phyloP scores from a whole-genome alignment of 2,888 invertebrate genomes.

The Scrobipalpa atriplicella region DNA sequence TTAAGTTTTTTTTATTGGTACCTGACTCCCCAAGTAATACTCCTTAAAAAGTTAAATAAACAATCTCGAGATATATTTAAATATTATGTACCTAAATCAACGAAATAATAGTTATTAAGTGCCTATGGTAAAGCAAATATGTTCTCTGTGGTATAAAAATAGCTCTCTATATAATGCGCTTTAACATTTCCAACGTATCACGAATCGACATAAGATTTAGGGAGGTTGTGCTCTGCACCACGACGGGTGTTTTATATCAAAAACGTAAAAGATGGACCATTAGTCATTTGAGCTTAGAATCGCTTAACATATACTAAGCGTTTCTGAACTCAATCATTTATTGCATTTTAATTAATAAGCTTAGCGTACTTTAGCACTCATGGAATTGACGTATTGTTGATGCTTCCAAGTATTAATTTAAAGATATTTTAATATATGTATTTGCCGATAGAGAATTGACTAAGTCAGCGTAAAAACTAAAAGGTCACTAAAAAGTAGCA shows the following conservation, averaged over 20 bases:
- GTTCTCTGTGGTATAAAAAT: slow-evolving; percentile 26
- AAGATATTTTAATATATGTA: background rate
- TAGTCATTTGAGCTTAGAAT: slow-evolving; percentile 56
- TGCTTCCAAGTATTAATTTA: slow-evolving; percentile 62
- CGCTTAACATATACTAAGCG: slow-evolving; percentile 37
- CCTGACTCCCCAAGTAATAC: background rate
- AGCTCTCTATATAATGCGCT: slow-evolving; percentile 39
- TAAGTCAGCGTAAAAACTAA: background rate
- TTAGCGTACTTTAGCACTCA: slow-evolving; percentile 75
- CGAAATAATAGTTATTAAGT: background rate
- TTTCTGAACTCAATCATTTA: slow-evolving; percentile 38
- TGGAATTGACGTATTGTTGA: slow-evolving; percentile 77
- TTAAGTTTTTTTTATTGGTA: background rate
- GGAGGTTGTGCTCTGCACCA: slow-evolving; percentile 69
- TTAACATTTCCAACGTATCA: slow-evolving; percentile 36
- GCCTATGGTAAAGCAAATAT: background rate
- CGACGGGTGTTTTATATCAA: slow-evolving; percentile 73
- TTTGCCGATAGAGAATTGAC: background rate
- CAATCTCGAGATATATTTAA: no score
- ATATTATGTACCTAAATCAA: background rate
- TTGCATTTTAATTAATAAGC: slow-evolving; percentile 63
- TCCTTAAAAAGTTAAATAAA: background rate
- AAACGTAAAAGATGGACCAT: slow-evolving; percentile 79
- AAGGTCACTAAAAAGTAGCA: no score
- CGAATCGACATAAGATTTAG: slow-evolving; percentile 35